These are phyloP conservation scores for Sebastes paucispinis DNA, from an alignment of 2,797 vertebrate species.

Conservation along the genomic window DNA sequence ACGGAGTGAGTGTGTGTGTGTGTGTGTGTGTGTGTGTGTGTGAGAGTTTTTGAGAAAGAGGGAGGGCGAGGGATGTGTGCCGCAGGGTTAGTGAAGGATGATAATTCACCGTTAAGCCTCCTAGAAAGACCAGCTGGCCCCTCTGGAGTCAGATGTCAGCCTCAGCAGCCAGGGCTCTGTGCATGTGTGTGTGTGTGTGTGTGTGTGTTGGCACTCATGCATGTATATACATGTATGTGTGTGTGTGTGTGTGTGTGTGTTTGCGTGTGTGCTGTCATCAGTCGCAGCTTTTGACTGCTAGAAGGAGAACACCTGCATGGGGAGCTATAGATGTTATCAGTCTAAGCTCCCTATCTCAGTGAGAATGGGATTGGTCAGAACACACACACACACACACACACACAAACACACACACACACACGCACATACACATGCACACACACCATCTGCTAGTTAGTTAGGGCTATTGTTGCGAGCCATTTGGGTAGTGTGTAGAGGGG, in stretches of 20 bases:
- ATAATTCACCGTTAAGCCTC: constrained; percentile 84
- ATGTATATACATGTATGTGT: constrained; percentile 27
- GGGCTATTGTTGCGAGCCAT: constrained; percentile 79
- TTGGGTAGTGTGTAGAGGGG: constrained; percentile 73
- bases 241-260: neutral
- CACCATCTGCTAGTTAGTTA: constrained; percentile 80
- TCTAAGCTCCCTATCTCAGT: constrained; percentile 78
- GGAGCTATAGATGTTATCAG: constrained; percentile 83
- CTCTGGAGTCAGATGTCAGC: constrained; percentile 83
- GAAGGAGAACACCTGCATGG: constrained; percentile 84
- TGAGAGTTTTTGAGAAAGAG: constrained; percentile 58
- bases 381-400: constrained; percentile 33
- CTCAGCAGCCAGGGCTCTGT: constrained; percentile 73
- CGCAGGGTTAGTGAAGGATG: constrained; percentile 82
- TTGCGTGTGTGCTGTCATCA: constrained; percentile 53
- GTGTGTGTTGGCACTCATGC: constrained; percentile 47
- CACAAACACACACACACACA: constrained; percentile 32
- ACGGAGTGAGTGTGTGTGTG: neutral
- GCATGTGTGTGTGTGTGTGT: constrained; percentile 28
- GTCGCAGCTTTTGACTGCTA: constrained; percentile 76
- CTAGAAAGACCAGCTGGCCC: constrained; percentile 84
- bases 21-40: constrained; percentile 18
- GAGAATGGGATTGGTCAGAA: constrained; percentile 73
- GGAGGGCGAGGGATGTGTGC: constrained; percentile 71
- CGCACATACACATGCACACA: constrained; percentile 44